These are phyloP conservation scores for Agapornis roseicollis DNA, from an alignment of 2,113 vertebrate genomes.

Conservation along the genomic window DNA sequence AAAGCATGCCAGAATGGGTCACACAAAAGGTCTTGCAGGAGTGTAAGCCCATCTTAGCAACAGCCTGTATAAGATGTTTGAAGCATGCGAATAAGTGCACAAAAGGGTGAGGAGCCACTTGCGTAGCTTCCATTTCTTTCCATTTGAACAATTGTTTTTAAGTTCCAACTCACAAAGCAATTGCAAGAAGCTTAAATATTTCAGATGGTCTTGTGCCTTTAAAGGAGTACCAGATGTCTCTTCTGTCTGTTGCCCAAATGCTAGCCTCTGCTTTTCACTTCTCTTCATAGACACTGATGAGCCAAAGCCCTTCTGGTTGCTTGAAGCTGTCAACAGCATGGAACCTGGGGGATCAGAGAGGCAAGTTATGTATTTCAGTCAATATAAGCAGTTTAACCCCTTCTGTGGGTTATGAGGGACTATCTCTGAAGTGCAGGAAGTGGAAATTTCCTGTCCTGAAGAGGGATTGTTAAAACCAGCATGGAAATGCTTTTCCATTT, in stretches of 20 bases:
- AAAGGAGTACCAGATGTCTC: not conserved
- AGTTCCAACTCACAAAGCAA: not conserved
- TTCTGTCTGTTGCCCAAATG: not conserved
- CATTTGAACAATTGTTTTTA: not conserved
- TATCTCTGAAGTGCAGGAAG: not conserved
- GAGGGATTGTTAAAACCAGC: not conserved
- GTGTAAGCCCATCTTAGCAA: not conserved
- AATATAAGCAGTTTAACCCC: not conserved
- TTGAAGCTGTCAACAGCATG: fast-evolving
- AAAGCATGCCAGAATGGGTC: not conserved
- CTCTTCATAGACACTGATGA: not conserved
- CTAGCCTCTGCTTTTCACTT: not conserved
- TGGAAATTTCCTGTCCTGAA: not conserved
- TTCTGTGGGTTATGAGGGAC: not conserved
- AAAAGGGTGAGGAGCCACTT: not conserved
- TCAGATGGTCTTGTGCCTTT: not conserved
- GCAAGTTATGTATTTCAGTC: not conserved
- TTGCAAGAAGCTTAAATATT: not conserved
- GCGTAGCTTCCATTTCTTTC: not conserved
- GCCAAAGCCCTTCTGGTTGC: fast-evolving
- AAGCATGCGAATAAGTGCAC: fast-evolving
- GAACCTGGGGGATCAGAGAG: too few relatives aligned
- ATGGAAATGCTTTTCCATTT: not conserved
- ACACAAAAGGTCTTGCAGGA: not conserved
- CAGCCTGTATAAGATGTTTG: not conserved